Conservation (phyloP, 2,797 vertebrate genomes). For the Acanthopagrus latus region DNA sequence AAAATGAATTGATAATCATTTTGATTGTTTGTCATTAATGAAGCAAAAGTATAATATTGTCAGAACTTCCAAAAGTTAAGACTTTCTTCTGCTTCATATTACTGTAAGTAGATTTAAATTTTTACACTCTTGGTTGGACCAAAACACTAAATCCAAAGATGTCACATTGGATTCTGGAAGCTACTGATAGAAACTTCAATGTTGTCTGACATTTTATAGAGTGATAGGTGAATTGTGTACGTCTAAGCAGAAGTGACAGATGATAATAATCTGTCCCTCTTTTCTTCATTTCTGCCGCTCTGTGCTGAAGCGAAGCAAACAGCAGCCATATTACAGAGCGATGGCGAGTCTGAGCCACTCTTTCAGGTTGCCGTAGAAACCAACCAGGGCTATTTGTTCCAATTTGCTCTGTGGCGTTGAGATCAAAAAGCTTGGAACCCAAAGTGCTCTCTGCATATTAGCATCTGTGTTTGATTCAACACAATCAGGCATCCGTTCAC, state of each 20-base stretch:
- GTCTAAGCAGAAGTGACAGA: not conserved
- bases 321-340: slow-evolving; percentile 57
- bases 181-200: not conserved
- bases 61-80: not conserved
- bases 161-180: too few relatives aligned
- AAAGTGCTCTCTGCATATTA: slow-evolving; percentile 67
- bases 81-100: not conserved
- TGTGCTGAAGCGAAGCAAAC: slow-evolving; percentile 32
- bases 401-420: slow-evolving; percentile 74
- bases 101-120: not conserved
- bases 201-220: not conserved
- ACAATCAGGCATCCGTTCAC: slow-evolving; percentile 28
- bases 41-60: not conserved
- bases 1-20: not conserved
- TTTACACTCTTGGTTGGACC: not conserved
- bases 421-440: slow-evolving; percentile 73
- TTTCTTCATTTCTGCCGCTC: slow-evolving; percentile 1
- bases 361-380: slow-evolving; percentile 82
- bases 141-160: not conserved
- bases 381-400: slow-evolving; percentile 76
- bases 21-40: not conserved
- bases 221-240: not conserved
- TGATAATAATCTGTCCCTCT: not conserved
- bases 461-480: slow-evolving; percentile 57
- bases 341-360: slow-evolving; percentile 53